phyloP scores from a whole-genome alignment of 2,888 invertebrate species.

The Sinopyrophorus schimmeli region DNA sequence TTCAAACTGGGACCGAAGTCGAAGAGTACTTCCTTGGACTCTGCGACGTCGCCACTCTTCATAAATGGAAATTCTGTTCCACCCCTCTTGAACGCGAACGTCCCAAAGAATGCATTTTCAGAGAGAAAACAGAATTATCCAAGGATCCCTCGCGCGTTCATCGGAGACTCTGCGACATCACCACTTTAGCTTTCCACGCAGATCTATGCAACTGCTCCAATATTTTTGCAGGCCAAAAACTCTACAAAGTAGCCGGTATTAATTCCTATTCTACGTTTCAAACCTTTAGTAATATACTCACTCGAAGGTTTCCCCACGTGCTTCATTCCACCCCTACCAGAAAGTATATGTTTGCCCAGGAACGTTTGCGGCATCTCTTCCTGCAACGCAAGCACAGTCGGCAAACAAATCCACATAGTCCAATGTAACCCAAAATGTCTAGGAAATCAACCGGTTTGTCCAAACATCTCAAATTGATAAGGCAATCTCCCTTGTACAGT shows the following conservation, averaged over 20 bases:
- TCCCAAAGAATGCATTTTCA: conserved; percentile 49
- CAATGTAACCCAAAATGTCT: conserved; percentile 50
- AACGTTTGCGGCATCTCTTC: conserved; percentile 52
- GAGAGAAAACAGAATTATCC: conserved; percentile 44
- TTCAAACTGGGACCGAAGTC: conserved; percentile 21
- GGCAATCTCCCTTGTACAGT: conserved; percentile 45
- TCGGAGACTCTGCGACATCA: conserved; percentile 55
- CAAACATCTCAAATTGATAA: conserved; percentile 1
- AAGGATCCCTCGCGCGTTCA: conserved; percentile 50
- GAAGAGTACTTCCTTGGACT: conserved; percentile 55
- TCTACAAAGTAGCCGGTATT: conserved; percentile 51
- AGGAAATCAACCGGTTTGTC: conserved; percentile 49
- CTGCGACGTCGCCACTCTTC: conserved; percentile 51
- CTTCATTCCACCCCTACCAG: conserved; percentile 51
- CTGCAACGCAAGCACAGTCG: conserved; percentile 47
- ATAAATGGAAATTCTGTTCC: conserved; percentile 54
- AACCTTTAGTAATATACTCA: not conserved
- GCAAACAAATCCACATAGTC: conserved; percentile 48
- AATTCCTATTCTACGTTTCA: not conserved
- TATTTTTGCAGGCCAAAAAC: conserved; percentile 44
- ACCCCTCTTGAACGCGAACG: conserved; percentile 43
- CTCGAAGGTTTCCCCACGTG: conserved; percentile 55
- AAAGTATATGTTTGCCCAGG: conserved; percentile 50
- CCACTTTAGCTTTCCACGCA: conserved; percentile 44
- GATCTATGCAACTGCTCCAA: conserved; percentile 45